These are phyloP conservation scores for Idaea biselata DNA, from an alignment of 2,888 invertebrate genomes.

Conservation along the genomic window DNA sequence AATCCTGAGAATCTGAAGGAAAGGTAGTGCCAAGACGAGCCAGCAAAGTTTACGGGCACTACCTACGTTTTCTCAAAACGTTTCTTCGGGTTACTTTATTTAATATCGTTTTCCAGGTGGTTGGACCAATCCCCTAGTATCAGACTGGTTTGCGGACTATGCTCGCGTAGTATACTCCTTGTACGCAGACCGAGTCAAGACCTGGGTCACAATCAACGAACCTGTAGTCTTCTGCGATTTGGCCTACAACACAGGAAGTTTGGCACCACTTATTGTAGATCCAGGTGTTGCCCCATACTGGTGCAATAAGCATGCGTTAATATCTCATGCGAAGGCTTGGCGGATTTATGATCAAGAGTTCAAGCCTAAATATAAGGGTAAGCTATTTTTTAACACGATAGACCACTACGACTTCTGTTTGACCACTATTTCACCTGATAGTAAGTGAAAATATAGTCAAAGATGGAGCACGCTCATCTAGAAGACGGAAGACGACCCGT, in stretches of 20 bases:
- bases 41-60: no score
- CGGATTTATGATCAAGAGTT: constrained; percentile 78
- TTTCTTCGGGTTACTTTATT: no score
- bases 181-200: constrained; percentile 40
- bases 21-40: no score
- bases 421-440: no score
- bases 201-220: constrained; percentile 37
- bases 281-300: constrained; percentile 18
- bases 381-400: no score
- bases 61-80: no score
- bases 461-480: no score
- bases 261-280: constrained; percentile 24
- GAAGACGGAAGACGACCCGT: no score
- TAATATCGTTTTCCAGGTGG: constrained; percentile 8
- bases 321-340: constrained; percentile 82
- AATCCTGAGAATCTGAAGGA: no score
- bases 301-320: constrained; percentile 79
- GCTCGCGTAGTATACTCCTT: constrained; percentile 32
- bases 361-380: constrained; percentile 39
- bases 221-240: constrained; percentile 22
- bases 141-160: constrained; percentile 37
- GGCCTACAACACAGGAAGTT: constrained; percentile 34
- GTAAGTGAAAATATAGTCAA: no score
- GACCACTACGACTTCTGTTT: no score
- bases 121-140: constrained; percentile 31